Percentiles rank a stretch among this genome's conserved stretches.
These are phyloP conservation scores for Drosophila pruinosa DNA, from an alignment of 1,140 invertebrate genomes.

Conservation along the genomic window DNA sequence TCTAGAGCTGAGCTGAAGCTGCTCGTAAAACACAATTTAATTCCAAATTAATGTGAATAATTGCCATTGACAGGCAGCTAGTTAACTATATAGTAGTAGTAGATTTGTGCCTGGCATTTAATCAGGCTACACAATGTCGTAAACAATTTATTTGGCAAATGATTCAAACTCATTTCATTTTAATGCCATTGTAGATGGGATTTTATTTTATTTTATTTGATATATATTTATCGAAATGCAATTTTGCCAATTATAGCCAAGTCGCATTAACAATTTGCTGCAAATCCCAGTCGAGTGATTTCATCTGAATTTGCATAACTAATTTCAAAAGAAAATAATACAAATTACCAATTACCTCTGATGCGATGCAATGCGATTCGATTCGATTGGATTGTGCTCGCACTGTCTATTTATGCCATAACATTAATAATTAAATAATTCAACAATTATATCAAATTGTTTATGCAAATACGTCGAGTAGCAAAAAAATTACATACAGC, in stretches of 20 bases:
- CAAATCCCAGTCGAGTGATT: slow-evolving; percentile 4
- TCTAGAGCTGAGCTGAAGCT: not conserved
- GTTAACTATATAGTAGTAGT: not conserved
- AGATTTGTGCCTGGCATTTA: not conserved
- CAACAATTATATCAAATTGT: not conserved
- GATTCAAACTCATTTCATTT: not conserved
- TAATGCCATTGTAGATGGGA: too few relatives aligned
- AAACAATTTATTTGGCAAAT: slow-evolving; percentile 18
- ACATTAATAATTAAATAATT: not conserved
- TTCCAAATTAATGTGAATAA: not conserved
- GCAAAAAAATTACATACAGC: not conserved
- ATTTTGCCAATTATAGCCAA: slow-evolving; percentile 5
- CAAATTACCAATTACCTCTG: not conserved
- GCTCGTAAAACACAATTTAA: slow-evolving; percentile 21
- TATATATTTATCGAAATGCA: slow-evolving; percentile 18
- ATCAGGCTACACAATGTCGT: slow-evolving; percentile 4
- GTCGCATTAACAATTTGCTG: slow-evolving; percentile 13
- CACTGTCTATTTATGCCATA: not conserved
- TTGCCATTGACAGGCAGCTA: not conserved
- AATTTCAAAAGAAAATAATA: not conserved
- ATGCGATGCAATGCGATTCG: not conserved
- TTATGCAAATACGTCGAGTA: not conserved
- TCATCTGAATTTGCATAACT: slow-evolving; percentile 18
- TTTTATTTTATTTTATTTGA: not conserved
- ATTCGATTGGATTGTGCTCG: too few relatives aligned